Conservation (phyloP, 2,888 invertebrate genomes). For the Nematopogon swammerdamellus region DNA sequence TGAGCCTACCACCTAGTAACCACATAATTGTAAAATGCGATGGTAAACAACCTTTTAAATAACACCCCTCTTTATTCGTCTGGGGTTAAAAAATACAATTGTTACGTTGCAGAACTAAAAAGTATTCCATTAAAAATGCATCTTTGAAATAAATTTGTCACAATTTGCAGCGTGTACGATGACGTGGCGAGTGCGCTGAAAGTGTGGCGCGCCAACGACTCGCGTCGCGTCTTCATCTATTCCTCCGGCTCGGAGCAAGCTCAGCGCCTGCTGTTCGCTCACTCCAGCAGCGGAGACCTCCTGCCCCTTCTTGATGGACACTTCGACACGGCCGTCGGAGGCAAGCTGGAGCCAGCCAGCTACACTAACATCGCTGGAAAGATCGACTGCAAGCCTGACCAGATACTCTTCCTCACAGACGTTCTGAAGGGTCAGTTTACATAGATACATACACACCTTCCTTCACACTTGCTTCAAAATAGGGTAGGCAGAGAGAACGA, state of each 20-base stretch:
- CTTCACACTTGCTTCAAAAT: too few relatives aligned
- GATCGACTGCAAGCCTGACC: conserved; percentile 60
- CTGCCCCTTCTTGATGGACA: conserved; percentile 69
- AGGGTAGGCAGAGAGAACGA: too few relatives aligned
- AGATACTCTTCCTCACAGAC: conserved; percentile 86
- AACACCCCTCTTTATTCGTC: too few relatives aligned
- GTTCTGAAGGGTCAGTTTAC: conserved; percentile 63
- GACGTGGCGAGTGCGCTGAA: conserved; percentile 78
- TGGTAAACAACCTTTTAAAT: too few relatives aligned
- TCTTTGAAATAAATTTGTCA: too few relatives aligned
- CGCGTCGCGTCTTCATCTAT: conserved; percentile 72
- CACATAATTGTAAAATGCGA: too few relatives aligned
- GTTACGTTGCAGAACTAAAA: too few relatives aligned
- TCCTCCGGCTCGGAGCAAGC: conserved; percentile 91
- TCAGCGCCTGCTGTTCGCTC: conserved; percentile 81
- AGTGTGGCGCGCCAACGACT: conserved; percentile 56
- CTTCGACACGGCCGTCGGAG: conserved; percentile 85
- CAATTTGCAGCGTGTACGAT: conserved; percentile 71
- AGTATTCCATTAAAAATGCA: too few relatives aligned
- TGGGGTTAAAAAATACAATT: too few relatives aligned
- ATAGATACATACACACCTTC: too few relatives aligned
- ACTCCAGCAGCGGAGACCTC: conserved; percentile 76
- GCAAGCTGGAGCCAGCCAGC: conserved; percentile 74
- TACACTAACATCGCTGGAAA: conserved; percentile 73
- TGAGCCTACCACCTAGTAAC: too few relatives aligned